Evolutionary conservation across 1,140 invertebrate genomes (phyloP), one percentile per base, ranked within the genome.

Genomic region (Thaumetopoea pityocampa): DNA sequence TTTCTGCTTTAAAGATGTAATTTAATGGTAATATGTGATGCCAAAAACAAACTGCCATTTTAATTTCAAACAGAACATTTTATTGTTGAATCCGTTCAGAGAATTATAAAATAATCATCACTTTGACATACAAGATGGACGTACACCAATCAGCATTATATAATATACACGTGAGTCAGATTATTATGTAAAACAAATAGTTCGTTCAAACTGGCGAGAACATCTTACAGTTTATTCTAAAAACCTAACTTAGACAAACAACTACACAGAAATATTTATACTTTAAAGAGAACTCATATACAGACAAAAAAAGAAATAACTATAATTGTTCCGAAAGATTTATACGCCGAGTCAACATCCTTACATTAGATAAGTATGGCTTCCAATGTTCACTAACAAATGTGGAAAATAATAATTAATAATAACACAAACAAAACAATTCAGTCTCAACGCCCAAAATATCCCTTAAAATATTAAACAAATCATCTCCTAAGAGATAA

Each of bases 1-100:
- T n/a, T n/a, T n/a, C n/a, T n/a, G n/a, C n/a, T n/a, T n/a, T n/a
- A n/a, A n/a, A n/a, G n/a, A n/a, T n/a, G 9, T 15, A 16, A 5
- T 27, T 17, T 18, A 10, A 20, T 43, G 19, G 7, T 24, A 17
- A 8, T 11, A n/a, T n/a, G n/a, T 29, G n/a, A 38, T 36, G 27
- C 54, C 41, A 47, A 73, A 82, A 76, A 58, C 48, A 78, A 82
- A 82, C 67, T 45, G 54, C 64, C 48, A 41, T 49, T 44, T 65
- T 77, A 79, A 53, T 78, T 80, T 84, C 71, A 84, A 84, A 84
- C 80, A 84, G 80, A 84, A 84, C 80, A 84, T 84, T 84, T 84
- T 84, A 84, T 84, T 83, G 71, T 76, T 71, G 78, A 77, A 80
- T 80, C 71, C 78, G 78, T 79, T 77, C 56, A 73, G 70, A 77